Evolutionary conservation across 2,888 invertebrate species (phyloP).

Genomic region (Temnothorax unifasciatus): DNA sequence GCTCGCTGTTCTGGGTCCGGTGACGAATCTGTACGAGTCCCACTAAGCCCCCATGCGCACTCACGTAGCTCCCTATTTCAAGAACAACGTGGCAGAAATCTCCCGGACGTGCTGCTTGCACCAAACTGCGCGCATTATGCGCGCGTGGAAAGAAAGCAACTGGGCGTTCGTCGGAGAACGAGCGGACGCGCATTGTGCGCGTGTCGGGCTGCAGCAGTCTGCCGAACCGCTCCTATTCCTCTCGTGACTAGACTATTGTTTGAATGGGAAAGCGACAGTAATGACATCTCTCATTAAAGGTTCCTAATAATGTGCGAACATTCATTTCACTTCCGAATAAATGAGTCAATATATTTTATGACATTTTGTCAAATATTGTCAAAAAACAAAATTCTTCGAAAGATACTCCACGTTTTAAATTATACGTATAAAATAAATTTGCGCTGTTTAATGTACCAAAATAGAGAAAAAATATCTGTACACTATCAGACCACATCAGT

Average conservation of each 20-base stretch:
- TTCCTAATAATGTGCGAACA: conserved; percentile 15
- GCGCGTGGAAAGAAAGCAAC: conserved; percentile 45
- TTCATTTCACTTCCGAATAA: not conserved
- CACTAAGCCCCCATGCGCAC: conserved; percentile 27
- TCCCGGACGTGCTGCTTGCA: conserved; percentile 39
- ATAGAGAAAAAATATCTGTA: not conserved
- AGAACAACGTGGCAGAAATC: conserved; percentile 62
- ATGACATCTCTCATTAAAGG: not conserved
- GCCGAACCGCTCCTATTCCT: conserved; percentile 36
- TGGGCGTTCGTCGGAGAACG: conserved; percentile 36
- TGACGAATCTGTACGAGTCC: conserved; percentile 52
- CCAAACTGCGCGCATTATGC: conserved; percentile 44
- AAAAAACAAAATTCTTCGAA: not conserved
- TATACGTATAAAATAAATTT: not conserved
- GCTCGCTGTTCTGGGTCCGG: conserved; percentile 37
- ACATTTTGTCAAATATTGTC: not conserved
- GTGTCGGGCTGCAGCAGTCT: conserved; percentile 26
- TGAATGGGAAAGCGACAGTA: conserved; percentile 14
- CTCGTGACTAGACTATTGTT: conserved; percentile 15
- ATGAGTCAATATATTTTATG: not conserved
- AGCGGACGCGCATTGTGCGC: conserved; percentile 43
- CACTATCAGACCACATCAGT: not conserved
- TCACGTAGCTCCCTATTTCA: conserved; percentile 49
- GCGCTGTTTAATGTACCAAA: not conserved
- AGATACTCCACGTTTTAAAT: not conserved